These are phyloP conservation scores for Leucania comma DNA, from an alignment of 2,888 invertebrate species.

Conservation along the genomic window DNA sequence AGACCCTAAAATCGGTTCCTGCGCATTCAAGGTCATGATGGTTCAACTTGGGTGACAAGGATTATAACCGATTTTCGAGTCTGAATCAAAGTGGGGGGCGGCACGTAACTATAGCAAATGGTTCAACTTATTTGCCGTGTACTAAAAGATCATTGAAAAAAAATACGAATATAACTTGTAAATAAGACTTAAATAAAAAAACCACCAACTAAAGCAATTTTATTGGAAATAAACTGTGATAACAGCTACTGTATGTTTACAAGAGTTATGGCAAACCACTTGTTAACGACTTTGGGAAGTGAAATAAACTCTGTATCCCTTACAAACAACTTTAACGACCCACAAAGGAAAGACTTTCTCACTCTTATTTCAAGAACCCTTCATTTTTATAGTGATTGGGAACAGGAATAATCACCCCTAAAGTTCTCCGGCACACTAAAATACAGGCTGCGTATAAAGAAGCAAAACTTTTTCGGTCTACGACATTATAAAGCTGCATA, in stretches of 20 bases:
- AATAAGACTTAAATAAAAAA: background rate
- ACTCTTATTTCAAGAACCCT: constrained; percentile 3
- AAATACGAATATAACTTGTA: too few relatives aligned
- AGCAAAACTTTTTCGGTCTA: background rate
- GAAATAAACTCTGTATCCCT: constrained; percentile 25
- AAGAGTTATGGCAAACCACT: constrained; percentile 30
- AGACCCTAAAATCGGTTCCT: too few relatives aligned
- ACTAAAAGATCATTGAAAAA: too few relatives aligned
- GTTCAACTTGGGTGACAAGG: too few relatives aligned
- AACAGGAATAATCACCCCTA: constrained; percentile 14
- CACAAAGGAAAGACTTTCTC: background rate
- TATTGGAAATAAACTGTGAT: background rate
- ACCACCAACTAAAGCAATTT: background rate
- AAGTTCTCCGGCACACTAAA: constrained; percentile 12
- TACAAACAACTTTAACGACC: constrained; percentile 21
- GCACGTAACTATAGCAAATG: too few relatives aligned
- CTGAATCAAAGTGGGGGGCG: too few relatives aligned
- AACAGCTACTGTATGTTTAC: constrained; percentile 9
- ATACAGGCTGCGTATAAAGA: background rate
- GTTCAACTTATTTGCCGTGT: too few relatives aligned
- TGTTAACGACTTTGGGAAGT: constrained; percentile 29
- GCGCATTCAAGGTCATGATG: too few relatives aligned
- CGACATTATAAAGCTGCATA: constrained; percentile 10
- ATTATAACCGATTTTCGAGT: too few relatives aligned
- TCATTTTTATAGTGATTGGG: constrained; percentile 39